These are phyloP conservation scores for Drosophila percnosoma DNA, from an alignment of 2,888 invertebrate species.

Conservation along the genomic window DNA sequence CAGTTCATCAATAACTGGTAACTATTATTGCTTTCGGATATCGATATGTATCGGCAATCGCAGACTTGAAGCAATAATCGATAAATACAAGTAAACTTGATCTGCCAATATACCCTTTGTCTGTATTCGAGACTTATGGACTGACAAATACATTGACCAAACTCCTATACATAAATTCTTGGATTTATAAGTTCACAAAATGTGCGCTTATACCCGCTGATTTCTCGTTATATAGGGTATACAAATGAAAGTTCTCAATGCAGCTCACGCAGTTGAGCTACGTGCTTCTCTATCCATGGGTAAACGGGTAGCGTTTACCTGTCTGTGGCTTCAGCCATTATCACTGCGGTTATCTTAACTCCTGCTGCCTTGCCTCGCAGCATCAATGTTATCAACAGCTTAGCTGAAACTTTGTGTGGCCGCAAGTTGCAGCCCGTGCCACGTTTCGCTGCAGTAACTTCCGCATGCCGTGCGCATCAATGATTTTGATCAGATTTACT, in stretches of 20 bases:
- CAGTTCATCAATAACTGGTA: no score
- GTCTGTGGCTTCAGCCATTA: conserved; percentile 58
- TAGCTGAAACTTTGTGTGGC: conserved; percentile 60
- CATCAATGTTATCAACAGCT: conserved; percentile 76
- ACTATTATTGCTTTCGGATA: background rate
- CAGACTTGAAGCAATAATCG: background rate
- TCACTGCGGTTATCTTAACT: conserved; percentile 60
- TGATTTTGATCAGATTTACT: conserved; percentile 78
- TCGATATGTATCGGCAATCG: background rate
- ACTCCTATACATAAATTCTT: no score
- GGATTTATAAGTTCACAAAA: background rate
- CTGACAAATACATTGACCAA: background rate
- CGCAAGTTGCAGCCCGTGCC: conserved; percentile 50
- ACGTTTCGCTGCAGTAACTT: conserved; percentile 52
- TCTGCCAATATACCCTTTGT: background rate
- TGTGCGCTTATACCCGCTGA: background rate
- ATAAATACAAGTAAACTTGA: background rate
- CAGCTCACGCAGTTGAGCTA: conserved; percentile 62
- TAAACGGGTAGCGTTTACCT: conserved; percentile 56
- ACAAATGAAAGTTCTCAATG: conserved; percentile 55
- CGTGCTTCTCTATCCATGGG: conserved; percentile 39
- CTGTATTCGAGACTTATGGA: background rate
- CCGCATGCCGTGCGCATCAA: conserved; percentile 70
- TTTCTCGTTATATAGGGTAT: conserved; percentile 12
- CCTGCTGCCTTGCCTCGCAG: conserved; percentile 16